A percentile compares a stretch with the other conserved stretches of the same genome.
These are phyloP conservation scores for Campylomormyrus numenius DNA, from an alignment of 2,113 vertebrate species.

Conservation along the genomic window DNA sequence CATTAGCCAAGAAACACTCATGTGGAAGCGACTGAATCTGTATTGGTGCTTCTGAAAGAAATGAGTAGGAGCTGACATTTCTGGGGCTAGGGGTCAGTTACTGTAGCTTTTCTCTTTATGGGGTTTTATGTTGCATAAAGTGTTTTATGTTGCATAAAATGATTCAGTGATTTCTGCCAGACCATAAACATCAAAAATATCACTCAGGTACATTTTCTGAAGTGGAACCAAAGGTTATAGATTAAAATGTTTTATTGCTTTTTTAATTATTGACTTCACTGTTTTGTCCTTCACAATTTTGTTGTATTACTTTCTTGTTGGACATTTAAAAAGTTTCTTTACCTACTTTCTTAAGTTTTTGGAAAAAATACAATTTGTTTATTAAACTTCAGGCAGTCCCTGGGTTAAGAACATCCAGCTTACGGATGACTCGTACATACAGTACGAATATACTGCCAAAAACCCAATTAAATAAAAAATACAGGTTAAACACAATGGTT, in stretches of 20 bases:
- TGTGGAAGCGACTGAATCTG: background rate
- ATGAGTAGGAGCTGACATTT: background rate
- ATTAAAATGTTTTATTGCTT: background rate
- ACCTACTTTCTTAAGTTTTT: too few species aligned
- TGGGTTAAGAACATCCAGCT: background rate
- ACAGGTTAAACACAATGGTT: background rate
- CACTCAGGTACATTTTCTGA: background rate
- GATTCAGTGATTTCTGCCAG: background rate
- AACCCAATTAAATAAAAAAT: too few species aligned
- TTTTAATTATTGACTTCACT: background rate
- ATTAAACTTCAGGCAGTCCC: background rate
- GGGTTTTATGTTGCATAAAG: background rate
- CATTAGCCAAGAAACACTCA: background rate
- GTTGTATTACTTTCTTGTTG: background rate
- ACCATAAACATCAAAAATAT: background rate
- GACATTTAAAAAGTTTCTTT: background rate
- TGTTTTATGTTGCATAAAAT: background rate
- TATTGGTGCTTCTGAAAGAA: background rate
- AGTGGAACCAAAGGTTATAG: background rate
- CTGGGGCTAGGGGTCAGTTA: background rate
- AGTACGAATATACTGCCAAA: too few species aligned
- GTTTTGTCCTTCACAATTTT: background rate
- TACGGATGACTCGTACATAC: background rate
- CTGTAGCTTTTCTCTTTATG: background rate
- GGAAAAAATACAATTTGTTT: too few species aligned